Conservation (phyloP, 2,888 invertebrate species). For the Ormyrus labotus region DNA sequence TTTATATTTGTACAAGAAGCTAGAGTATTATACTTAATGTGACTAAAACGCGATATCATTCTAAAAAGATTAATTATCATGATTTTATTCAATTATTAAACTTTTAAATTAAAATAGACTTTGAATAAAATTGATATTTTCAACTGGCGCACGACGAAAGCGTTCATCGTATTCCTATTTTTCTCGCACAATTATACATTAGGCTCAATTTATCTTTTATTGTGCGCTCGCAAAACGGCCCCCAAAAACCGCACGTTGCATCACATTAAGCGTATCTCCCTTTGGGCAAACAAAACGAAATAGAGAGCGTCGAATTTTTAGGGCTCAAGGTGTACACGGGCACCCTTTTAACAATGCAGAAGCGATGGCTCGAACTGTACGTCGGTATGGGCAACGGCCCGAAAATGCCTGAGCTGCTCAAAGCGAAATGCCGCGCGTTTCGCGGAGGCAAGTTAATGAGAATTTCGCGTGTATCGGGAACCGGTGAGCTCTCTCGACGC, state of each 20-base stretch:
- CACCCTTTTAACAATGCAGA: slow-evolving; percentile 42
- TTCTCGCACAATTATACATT: slow-evolving; percentile 4
- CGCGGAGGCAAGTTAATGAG: slow-evolving; percentile 67
- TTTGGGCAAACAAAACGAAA: slow-evolving; percentile 19
- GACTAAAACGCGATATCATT: no score
- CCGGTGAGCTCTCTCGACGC: slow-evolving; percentile 60
- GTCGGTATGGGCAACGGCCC: slow-evolving; percentile 23
- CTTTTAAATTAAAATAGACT: no score
- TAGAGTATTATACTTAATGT: no score
- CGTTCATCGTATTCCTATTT: background rate
- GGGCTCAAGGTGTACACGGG: slow-evolving; percentile 8
- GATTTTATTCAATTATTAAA: no score
- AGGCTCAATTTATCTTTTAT: slow-evolving; percentile 27
- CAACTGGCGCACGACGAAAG: background rate
- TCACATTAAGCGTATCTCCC: background rate
- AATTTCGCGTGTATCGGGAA: slow-evolving; percentile 70
- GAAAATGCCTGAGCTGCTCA: slow-evolving; percentile 23
- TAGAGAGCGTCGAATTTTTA: background rate
- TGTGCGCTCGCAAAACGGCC: slow-evolving; percentile 1
- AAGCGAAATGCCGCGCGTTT: slow-evolving; percentile 41
- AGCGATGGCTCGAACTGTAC: slow-evolving; percentile 32
- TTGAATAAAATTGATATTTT: no score
- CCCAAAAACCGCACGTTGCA: background rate
- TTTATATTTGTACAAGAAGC: no score
- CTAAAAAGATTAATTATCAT: no score